Conservation (phyloP, 2,888 invertebrate genomes). For the Tachina fera region DNA sequence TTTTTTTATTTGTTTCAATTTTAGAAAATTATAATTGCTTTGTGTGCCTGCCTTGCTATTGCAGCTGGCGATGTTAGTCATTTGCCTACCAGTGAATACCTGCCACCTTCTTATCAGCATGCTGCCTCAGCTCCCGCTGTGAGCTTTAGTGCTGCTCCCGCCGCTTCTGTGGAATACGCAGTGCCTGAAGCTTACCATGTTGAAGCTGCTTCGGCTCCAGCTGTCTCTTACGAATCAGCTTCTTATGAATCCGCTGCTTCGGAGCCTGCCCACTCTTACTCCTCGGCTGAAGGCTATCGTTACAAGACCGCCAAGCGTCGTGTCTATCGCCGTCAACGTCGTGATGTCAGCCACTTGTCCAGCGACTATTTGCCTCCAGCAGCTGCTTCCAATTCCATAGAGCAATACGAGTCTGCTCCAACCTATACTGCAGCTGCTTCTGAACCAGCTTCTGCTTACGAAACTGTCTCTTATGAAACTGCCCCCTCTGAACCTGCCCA, state of each 20-base stretch:
- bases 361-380: background rate
- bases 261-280: slow-evolving; percentile 63
- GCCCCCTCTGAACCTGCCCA: slow-evolving; percentile 75
- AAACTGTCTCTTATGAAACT: slow-evolving; percentile 64
- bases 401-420: background rate
- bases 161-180: background rate
- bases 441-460: slow-evolving; percentile 67
- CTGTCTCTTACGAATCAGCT: slow-evolving; percentile 61
- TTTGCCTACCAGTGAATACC: too few relatives aligned
- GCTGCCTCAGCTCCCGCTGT: too few relatives aligned
- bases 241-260: slow-evolving; percentile 49
- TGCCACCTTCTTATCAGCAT: too few relatives aligned
- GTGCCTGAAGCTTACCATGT: slow-evolving; percentile 32
- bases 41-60: too few relatives aligned
- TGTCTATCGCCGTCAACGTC: slow-evolving; percentile 68
- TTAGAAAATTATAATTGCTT: background rate
- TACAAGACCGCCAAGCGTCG: slow-evolving; percentile 69
- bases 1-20: background rate
- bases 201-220: slow-evolving; percentile 71
- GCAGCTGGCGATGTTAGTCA: too few relatives aligned
- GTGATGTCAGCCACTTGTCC: slow-evolving; percentile 75
- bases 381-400: background rate
- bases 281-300: slow-evolving; percentile 63
- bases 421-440: slow-evolving; percentile 36
- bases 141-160: slow-evolving; percentile 25